phyloP scores from a whole-genome alignment of 1,140 invertebrate species.

The Drosophila willistoni region DNA sequence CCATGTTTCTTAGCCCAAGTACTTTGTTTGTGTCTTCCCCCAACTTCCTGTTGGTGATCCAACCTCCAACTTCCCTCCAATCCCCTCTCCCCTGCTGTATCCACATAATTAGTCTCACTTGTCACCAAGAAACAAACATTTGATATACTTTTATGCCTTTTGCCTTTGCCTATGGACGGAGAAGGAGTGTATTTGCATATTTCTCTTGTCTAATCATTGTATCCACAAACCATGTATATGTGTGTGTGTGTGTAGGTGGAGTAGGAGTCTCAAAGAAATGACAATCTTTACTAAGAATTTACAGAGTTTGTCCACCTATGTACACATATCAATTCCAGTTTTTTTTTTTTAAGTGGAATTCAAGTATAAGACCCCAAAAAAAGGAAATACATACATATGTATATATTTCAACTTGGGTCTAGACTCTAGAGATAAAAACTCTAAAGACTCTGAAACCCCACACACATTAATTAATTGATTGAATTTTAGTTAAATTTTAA shows the following conservation, averaged over 20 bases:
- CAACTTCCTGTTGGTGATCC: not conserved
- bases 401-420: too few relatives aligned
- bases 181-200: constrained; percentile 1
- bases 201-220: constrained; percentile 12
- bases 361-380: not conserved
- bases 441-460: too few relatives aligned
- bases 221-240: not conserved
- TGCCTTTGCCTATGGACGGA: too few relatives aligned
- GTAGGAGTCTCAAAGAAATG: not conserved
- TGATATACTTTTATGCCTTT: not conserved
- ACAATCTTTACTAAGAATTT: constrained; percentile 6
- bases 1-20: not conserved
- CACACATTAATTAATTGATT: too few relatives aligned
- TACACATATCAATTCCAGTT: not conserved
- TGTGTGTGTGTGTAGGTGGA: not conserved
- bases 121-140: constrained; percentile 2
- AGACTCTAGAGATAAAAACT: too few relatives aligned
- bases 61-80: not conserved
- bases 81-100: not conserved
- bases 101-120: constrained; percentile 2
- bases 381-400: too few relatives aligned
- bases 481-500: too few relatives aligned
- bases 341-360: not conserved
- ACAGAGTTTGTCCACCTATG: not conserved
- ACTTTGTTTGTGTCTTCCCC: not conserved